Evolutionary conservation across 2,113 vertebrate species (phyloP).

Genomic region (Chroicocephalus ridibundus): DNA sequence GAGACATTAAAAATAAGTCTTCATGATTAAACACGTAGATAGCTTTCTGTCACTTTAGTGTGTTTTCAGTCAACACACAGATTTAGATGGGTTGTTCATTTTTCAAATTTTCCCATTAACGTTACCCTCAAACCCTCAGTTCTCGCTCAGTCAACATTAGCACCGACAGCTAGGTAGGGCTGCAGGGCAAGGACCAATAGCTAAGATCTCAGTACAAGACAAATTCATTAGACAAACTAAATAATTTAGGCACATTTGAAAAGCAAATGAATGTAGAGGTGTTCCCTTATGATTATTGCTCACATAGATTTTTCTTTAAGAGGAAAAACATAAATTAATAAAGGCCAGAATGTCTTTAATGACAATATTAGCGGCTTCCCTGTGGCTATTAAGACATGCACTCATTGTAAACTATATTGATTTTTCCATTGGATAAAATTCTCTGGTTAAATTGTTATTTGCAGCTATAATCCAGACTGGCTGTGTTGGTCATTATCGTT

Average conservation of each 20-base stretch:
- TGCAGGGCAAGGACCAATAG: slow-evolving; percentile 36
- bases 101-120: neutral
- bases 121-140: neutral
- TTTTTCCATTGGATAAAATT: slow-evolving; percentile 44
- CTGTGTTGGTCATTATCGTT: neutral
- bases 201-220: slow-evolving; percentile 46
- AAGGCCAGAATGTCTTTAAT: slow-evolving; percentile 57
- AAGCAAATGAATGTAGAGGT: slow-evolving; percentile 53
- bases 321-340: slow-evolving; percentile 70
- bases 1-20: neutral
- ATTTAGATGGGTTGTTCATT: neutral
- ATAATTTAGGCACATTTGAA: slow-evolving; percentile 71
- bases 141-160: neutral
- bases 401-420: slow-evolving; percentile 56
- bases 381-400: slow-evolving; percentile 64
- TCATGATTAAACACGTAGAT: neutral
- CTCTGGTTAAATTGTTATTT: slow-evolving; percentile 67
- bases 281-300: slow-evolving; percentile 59
- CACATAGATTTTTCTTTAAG: slow-evolving; percentile 68
- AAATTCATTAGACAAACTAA: slow-evolving; percentile 73
- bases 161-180: neutral
- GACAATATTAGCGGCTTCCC: slow-evolving; percentile 41
- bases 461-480: neutral
- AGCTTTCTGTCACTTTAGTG: neutral
- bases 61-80: neutral